Evolutionary conservation across 2,888 invertebrate species (phyloP).

Genomic region (Drosophila eohydei): DNA sequence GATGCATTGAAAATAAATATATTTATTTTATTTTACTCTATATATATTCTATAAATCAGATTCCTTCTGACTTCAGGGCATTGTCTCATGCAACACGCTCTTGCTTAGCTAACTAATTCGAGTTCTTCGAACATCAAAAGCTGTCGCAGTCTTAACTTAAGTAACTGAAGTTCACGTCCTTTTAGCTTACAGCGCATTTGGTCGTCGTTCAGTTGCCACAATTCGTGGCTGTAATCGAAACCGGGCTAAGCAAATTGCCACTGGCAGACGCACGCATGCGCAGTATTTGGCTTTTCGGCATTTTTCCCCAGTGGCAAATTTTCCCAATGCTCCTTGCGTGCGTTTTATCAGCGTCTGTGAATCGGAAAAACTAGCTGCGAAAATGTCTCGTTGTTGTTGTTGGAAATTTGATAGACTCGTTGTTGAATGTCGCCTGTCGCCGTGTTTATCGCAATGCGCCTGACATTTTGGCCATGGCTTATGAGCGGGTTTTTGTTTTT

Average conservation of each 20-base stretch:
- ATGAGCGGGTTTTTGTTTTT: conserved; percentile 30
- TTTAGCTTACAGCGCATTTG: background rate
- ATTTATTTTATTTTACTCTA: too few relatives aligned
- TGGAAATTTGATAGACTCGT: conserved; percentile 75
- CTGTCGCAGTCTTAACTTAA: background rate
- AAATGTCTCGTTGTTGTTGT: conserved; percentile 26
- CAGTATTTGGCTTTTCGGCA: conserved; percentile 24
- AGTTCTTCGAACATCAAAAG: too few relatives aligned
- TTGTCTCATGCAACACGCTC: background rate
- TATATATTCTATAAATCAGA: too few relatives aligned
- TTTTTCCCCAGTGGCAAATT: conserved; percentile 14
- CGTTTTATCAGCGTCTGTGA: conserved; percentile 57
- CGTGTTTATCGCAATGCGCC: conserved; percentile 36
- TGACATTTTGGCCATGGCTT: conserved; percentile 57
- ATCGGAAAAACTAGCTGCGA: conserved; percentile 54
- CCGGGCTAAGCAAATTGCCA: conserved; percentile 49
- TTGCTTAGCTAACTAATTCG: too few relatives aligned
- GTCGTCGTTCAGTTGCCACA: background rate
- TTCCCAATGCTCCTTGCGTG: conserved; percentile 36
- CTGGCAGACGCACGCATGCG: conserved; percentile 57
- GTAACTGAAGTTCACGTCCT: too few relatives aligned
- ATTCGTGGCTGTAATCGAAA: conserved; percentile 61
- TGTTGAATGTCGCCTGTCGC: conserved; percentile 35
- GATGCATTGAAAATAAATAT: too few relatives aligned
- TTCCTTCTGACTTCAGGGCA: background rate